Evolutionary conservation across 1,140 invertebrate species (phyloP).

Genomic region (Drosophila varians): DNA sequence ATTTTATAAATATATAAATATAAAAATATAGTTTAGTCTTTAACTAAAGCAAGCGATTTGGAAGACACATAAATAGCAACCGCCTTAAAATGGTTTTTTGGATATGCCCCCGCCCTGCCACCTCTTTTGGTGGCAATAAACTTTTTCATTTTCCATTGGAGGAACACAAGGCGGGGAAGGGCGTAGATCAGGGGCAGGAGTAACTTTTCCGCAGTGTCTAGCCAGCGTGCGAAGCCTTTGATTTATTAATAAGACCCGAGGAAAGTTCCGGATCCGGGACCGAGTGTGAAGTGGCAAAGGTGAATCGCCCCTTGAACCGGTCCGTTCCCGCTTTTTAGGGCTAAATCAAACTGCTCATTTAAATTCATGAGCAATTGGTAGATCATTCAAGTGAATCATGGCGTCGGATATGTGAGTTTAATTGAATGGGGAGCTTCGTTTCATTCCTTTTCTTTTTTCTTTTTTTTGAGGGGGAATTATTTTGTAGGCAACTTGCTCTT

Average conservation of each 20-base stretch:
- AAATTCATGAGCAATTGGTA: conserved; percentile 44
- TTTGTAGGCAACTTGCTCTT: not conserved
- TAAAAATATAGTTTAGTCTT: too few species aligned
- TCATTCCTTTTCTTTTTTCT: too few species aligned
- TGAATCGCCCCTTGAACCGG: conserved; percentile 32
- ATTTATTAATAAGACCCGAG: conserved; percentile 69
- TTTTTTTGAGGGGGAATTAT: not conserved
- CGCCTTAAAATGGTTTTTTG: conserved; percentile 15
- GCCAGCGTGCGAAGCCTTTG: conserved; percentile 58
- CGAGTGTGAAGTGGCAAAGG: conserved; percentile 47
- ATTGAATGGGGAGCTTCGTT: conserved; percentile 12
- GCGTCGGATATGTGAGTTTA: not conserved
- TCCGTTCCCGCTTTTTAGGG: not conserved
- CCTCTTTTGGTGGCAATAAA: conserved; percentile 70
- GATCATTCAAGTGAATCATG: conserved; percentile 25
- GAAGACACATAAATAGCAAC: not conserved
- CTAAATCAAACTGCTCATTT: conserved; percentile 41
- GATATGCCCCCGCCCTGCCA: conserved; percentile 11
- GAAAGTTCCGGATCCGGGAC: conserved; percentile 29
- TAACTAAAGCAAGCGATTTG: too few species aligned
- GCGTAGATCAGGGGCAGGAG: conserved; percentile 6
- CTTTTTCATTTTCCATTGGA: conserved; percentile 32
- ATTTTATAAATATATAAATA: too few species aligned
- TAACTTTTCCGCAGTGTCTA: conserved; percentile 63
- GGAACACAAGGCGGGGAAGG: not conserved